These are phyloP conservation scores for Drosophila rhopaloa DNA, from an alignment of 1,140 invertebrate species.

Conservation along the genomic window DNA sequence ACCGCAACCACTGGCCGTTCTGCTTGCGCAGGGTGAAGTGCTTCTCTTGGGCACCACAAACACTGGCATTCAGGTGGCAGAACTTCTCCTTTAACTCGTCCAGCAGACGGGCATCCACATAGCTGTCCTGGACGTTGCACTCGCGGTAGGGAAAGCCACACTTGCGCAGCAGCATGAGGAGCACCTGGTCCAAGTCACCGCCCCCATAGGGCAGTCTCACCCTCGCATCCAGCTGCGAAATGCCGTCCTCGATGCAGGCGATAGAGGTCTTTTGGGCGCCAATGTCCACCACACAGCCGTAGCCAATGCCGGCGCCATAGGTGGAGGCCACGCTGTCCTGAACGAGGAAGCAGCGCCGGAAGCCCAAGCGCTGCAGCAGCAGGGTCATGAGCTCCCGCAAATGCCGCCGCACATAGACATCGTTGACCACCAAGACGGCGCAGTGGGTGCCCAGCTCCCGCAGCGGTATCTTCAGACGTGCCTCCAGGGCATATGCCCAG, in stretches of 20 bases:
- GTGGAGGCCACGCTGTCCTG: slow-evolving; percentile 96
- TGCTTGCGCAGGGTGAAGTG: slow-evolving; percentile 78
- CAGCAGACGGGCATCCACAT: slow-evolving; percentile 90
- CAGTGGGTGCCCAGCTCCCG: slow-evolving; percentile 93
- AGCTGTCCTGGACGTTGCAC: slow-evolving; percentile 88
- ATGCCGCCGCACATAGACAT: slow-evolving; percentile 95
- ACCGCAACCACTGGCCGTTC: slow-evolving; percentile 86
- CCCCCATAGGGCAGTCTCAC: slow-evolving; percentile 95
- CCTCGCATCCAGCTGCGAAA: slow-evolving; percentile 94
- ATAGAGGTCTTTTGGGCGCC: slow-evolving; percentile 98
- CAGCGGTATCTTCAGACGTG: slow-evolving; percentile 87
- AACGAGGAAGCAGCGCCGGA: slow-evolving; percentile 94
- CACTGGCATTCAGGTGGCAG: slow-evolving; percentile 93
- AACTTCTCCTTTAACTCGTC: slow-evolving; percentile 95
- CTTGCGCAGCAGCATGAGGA: slow-evolving; percentile 94
- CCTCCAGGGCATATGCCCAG: slow-evolving; percentile 92
- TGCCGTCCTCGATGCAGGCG: slow-evolving; percentile 98
- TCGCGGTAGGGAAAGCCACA: slow-evolving; percentile 95
- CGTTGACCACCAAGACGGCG: slow-evolving; percentile 95
- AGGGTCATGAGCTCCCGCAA: slow-evolving; percentile 94
- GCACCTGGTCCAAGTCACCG: slow-evolving; percentile 93
- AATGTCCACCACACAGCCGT: slow-evolving; percentile 97
- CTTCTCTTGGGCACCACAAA: slow-evolving; percentile 78
- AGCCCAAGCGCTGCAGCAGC: slow-evolving; percentile 92
- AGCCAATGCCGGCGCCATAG: slow-evolving; percentile 96